A percentile compares a stretch with the other conserved stretches of the same genome.
phyloP scores from a whole-genome alignment of 1,140 invertebrate genomes.

The Drosophila funebris region DNA sequence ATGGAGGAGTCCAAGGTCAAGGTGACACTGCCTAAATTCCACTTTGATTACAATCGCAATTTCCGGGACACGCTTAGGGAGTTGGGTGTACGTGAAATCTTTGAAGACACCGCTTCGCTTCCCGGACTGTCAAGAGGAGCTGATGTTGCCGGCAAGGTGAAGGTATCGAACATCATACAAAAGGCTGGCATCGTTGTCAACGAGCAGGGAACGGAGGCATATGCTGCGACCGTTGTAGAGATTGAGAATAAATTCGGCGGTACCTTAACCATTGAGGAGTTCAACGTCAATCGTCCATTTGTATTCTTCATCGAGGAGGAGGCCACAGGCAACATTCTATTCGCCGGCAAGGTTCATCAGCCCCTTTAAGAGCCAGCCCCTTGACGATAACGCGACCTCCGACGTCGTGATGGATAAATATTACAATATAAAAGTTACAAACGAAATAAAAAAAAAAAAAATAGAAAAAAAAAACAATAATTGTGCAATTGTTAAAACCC shows the following conservation, averaged over 20 bases:
- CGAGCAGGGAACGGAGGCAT: slow-evolving; percentile 92
- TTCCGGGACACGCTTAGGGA: slow-evolving; percentile 87
- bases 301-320: slow-evolving; percentile 92
- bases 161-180: slow-evolving; percentile 90
- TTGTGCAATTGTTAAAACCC: not conserved
- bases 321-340: slow-evolving; percentile 88
- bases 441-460: not conserved
- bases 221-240: slow-evolving; percentile 89
- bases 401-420: slow-evolving; percentile 47
- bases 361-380: slow-evolving; percentile 9
- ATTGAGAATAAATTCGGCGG: slow-evolving; percentile 90
- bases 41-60: slow-evolving; percentile 88
- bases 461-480: not conserved
- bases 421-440: slow-evolving; percentile 4
- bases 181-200: slow-evolving; percentile 93
- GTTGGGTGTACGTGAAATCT: slow-evolving; percentile 89
- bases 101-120: slow-evolving; percentile 88
- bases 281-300: slow-evolving; percentile 90
- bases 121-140: slow-evolving; percentile 86
- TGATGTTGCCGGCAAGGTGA: slow-evolving; percentile 84
- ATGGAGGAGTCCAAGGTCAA: slow-evolving; percentile 86
- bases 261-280: slow-evolving; percentile 84
- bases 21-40: slow-evolving; percentile 90
- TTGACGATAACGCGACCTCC: not conserved
- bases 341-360: slow-evolving; percentile 87